Percentiles rank a stretch among this genome's conserved stretches.
Evolutionary conservation across 2,888 invertebrate genomes (phyloP).

Genomic region (Drosophila incognita): DNA sequence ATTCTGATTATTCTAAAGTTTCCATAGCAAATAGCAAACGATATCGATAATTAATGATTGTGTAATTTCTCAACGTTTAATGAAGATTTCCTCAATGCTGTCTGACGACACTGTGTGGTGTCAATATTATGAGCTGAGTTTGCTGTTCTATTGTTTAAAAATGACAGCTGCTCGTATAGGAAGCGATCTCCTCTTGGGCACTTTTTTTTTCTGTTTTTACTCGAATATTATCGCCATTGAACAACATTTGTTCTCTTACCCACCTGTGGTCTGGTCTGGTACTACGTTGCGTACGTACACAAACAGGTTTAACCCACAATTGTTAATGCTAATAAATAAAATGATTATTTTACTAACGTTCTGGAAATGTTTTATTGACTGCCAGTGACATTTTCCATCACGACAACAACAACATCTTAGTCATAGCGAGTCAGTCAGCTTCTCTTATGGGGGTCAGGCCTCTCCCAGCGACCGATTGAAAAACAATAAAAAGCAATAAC

Average conservation of each 20-base stretch:
- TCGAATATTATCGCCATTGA: slow-evolving; percentile 25
- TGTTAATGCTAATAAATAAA: slow-evolving; percentile 46
- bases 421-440: slow-evolving; percentile 35
- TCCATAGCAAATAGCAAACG: neutral
- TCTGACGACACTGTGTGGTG: neutral
- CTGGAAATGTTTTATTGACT: slow-evolving; percentile 51
- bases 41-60: slow-evolving; percentile 1
- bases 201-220: slow-evolving; percentile 13
- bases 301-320: slow-evolving; percentile 57
- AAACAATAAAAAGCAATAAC: slow-evolving; percentile 13
- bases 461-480: slow-evolving; percentile 38
- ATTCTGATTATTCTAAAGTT: neutral
- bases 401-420: slow-evolving; percentile 43
- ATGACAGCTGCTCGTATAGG: slow-evolving; percentile 18
- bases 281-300: slow-evolving; percentile 29
- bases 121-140: slow-evolving; percentile 11
- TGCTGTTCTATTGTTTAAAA: slow-evolving; percentile 6
- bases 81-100: neutral
- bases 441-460: slow-evolving; percentile 43
- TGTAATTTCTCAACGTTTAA: neutral
- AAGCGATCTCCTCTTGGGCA: slow-evolving; percentile 4
- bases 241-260: slow-evolving; percentile 13
- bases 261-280: slow-evolving; percentile 1
- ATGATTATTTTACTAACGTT: slow-evolving; percentile 41
- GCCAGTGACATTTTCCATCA: slow-evolving; percentile 57